Percentiles rank a stretch among this genome's conserved stretches.
Evolutionary conservation across 1,140 invertebrate species (phyloP).

Genomic region (Bombus haemorrhoidalis): DNA sequence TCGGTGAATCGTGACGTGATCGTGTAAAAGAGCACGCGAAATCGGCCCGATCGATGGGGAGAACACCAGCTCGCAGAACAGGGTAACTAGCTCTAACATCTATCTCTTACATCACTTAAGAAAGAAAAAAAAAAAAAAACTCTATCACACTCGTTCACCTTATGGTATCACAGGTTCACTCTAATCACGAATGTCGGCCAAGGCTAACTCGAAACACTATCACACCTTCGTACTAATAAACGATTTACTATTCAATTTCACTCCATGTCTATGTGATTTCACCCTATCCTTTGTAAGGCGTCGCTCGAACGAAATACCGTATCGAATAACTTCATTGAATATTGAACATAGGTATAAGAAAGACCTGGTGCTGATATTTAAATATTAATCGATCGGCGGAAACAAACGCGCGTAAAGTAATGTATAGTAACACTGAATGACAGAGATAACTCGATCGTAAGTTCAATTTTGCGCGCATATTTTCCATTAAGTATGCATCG

Average conservation of each 20-base stretch:
- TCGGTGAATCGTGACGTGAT: slow-evolving; percentile 10
- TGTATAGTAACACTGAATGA: background rate
- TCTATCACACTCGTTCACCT: slow-evolving; percentile 71
- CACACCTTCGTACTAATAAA: slow-evolving; percentile 80
- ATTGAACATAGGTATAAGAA: background rate
- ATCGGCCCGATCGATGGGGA: slow-evolving; percentile 64
- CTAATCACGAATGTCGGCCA: slow-evolving; percentile 71
- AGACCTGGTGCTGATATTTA: background rate
- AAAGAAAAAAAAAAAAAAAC: slow-evolving; percentile 59
- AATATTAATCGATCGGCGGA: background rate
- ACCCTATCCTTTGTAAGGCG: background rate
- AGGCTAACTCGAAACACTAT: slow-evolving; percentile 74
- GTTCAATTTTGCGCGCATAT: slow-evolving; percentile 44
- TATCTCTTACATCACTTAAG: slow-evolving; percentile 75
- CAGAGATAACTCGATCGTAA: slow-evolving; percentile 27
- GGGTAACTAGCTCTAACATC: slow-evolving; percentile 80
- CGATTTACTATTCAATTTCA: slow-evolving; percentile 79
- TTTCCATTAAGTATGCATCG: slow-evolving; percentile 42
- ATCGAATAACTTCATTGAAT: background rate
- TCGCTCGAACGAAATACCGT: background rate
- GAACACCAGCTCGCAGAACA: slow-evolving; percentile 76
- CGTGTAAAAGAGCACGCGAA: slow-evolving; percentile 24
- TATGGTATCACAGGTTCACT: slow-evolving; percentile 71
- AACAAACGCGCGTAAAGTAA: slow-evolving; percentile 24
- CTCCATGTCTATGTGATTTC: slow-evolving; percentile 53